Evolutionary conservation across 2,797 vertebrate genomes (phyloP).

Genomic region (Xyrichtys novacula): DNA sequence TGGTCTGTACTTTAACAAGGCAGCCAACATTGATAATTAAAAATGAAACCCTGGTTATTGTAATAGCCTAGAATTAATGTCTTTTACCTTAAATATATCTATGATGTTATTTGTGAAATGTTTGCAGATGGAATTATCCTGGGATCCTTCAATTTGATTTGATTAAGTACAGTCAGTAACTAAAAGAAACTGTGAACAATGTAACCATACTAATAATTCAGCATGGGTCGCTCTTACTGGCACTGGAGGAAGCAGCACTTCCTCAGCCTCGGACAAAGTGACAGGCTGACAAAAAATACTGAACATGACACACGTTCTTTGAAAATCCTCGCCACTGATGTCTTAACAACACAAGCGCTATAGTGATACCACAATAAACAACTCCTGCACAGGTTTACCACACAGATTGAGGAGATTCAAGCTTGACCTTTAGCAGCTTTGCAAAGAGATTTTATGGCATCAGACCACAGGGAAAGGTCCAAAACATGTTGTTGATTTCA

Average conservation of each 20-base stretch:
- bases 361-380: not conserved
- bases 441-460: not conserved
- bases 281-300: not conserved
- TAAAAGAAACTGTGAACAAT: slow-evolving; percentile 9
- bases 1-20: slow-evolving; percentile 10
- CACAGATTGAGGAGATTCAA: not conserved
- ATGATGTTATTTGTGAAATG: not conserved
- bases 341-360: not conserved
- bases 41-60: too few relatives aligned
- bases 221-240: not conserved
- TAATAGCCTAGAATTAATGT: not conserved
- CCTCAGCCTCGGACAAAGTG: not conserved
- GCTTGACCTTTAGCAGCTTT: slow-evolving; percentile 6
- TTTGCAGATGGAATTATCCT: slow-evolving; percentile 5
- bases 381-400: not conserved
- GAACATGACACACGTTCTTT: not conserved
- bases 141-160: slow-evolving; percentile 3
- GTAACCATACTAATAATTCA: not conserved
- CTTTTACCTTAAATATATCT: not conserved
- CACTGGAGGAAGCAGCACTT: not conserved
- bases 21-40: not conserved
- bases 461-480: not conserved
- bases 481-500: not conserved
- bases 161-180: not conserved
- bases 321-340: not conserved